A percentile compares a stretch with the other conserved stretches of the same genome.
These are phyloP conservation scores for Physeter macrocephalus DNA, from an alignment of 2,113 vertebrate genomes.

Conservation along the genomic window DNA sequence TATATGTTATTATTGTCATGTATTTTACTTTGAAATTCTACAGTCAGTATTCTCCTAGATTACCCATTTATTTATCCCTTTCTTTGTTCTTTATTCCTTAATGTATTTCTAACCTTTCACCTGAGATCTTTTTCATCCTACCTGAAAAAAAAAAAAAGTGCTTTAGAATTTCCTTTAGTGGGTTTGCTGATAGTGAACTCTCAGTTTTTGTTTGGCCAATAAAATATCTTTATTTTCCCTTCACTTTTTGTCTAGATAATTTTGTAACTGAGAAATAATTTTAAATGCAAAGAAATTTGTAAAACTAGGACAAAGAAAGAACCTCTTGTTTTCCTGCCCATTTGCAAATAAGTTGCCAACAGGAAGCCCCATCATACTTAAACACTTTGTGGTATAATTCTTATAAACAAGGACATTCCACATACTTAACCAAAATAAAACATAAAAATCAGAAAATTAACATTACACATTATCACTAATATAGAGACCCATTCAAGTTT, in stretches of 20 bases:
- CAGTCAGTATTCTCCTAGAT: neutral
- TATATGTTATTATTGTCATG: neutral
- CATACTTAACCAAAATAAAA: neutral
- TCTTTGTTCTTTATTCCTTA: neutral
- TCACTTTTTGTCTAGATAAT: neutral
- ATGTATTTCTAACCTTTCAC: neutral
- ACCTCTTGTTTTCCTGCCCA: neutral
- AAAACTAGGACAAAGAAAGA: neutral
- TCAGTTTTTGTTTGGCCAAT: neutral
- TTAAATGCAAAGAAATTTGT: neutral
- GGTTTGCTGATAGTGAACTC: neutral
- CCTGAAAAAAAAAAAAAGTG: neutral
- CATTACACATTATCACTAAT: neutral
- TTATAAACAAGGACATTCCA: neutral
- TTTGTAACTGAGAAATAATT: constrained; percentile 3
- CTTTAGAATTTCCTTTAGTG: neutral
- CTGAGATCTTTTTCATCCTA: neutral
- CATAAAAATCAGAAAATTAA: neutral
- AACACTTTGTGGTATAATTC: neutral
- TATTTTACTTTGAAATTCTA: neutral
- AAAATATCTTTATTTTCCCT: neutral
- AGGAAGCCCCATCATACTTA: neutral
- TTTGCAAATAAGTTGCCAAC: neutral
- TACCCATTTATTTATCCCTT: neutral
- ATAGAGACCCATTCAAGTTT: neutral